Percentiles rank a stretch among this genome's conserved stretches.
phyloP scores from a whole-genome alignment of 37 sponge, comb jelly and placozoan genomes.

The Geodia barretti region DNA sequence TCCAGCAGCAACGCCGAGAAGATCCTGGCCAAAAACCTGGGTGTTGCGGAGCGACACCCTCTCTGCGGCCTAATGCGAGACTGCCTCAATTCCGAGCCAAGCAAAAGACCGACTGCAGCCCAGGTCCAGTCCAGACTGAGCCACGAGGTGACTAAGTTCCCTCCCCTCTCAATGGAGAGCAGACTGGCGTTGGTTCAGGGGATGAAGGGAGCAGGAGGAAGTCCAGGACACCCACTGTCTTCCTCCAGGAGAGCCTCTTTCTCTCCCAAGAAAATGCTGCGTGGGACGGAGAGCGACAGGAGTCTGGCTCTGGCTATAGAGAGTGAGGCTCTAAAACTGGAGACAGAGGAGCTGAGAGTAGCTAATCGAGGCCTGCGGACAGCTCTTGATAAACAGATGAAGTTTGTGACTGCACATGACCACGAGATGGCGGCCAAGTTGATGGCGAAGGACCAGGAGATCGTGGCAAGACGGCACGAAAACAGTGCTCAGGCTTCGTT shows the following conservation, averaged over 20 bases:
- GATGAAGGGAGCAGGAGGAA: too few species aligned
- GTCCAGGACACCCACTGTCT: too few species aligned
- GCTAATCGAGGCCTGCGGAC: conserved; percentile 29
- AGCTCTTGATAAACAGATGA: conserved; percentile 37
- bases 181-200: too few species aligned
- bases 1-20: neutral
- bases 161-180: too few species aligned
- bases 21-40: neutral
- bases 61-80: conserved; percentile 27
- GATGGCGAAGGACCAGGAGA: conserved; percentile 64
- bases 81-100: conserved; percentile 16
- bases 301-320: conserved; percentile 32
- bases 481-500: conserved; percentile 13
- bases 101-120: neutral
- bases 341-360: conserved; percentile 39
- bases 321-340: conserved; percentile 34
- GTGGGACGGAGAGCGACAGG: conserved; percentile 16
- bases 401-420: conserved; percentile 38
- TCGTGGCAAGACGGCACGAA: conserved; percentile 40
- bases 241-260: too few species aligned
- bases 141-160: too few species aligned
- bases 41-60: conserved; percentile 18
- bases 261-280: neutral
- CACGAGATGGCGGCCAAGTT: conserved; percentile 60
- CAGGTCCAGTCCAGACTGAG: too few species aligned